phyloP scores from a whole-genome alignment of 2,113 vertebrate species.

The Piaya cayana region DNA sequence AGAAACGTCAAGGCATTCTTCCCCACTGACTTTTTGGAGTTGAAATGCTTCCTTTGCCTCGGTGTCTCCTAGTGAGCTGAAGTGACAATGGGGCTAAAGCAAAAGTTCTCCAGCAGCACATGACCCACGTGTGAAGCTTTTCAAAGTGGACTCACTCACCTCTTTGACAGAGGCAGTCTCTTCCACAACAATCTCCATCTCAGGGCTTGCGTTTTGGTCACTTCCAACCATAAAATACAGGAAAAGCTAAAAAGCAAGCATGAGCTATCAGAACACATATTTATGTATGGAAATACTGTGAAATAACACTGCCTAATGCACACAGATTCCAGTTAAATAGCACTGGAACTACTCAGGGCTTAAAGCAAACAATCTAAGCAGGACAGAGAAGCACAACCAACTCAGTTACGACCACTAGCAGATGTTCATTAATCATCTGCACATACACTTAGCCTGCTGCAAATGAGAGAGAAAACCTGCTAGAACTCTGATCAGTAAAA shows the following conservation, averaged over 20 bases:
- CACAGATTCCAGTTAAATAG: background rate
- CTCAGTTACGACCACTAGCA: background rate
- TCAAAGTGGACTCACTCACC: slow-evolving; percentile 64
- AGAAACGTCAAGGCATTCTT: background rate
- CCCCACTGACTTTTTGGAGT: background rate
- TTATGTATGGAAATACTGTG: background rate
- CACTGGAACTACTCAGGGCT: background rate
- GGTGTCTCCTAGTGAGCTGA: background rate
- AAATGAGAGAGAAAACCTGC: background rate
- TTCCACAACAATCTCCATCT: slow-evolving; percentile 89
- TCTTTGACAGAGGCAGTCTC: slow-evolving; percentile 82
- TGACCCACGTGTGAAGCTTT: background rate
- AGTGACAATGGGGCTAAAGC: accelerated
- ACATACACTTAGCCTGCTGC: background rate
- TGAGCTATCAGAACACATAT: background rate
- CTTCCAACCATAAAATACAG: slow-evolving; percentile 83
- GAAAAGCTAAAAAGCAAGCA: slow-evolving; percentile 80
- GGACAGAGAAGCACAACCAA: background rate
- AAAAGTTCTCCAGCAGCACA: background rate
- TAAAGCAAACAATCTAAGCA: background rate
- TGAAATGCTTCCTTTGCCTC: background rate
- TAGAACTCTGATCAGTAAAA: background rate
- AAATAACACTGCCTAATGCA: background rate
- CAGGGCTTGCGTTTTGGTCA: slow-evolving; percentile 73
- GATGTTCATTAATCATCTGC: background rate